Conservation (phyloP, 2,113 vertebrate species). For the Willisornis vidua region DNA sequence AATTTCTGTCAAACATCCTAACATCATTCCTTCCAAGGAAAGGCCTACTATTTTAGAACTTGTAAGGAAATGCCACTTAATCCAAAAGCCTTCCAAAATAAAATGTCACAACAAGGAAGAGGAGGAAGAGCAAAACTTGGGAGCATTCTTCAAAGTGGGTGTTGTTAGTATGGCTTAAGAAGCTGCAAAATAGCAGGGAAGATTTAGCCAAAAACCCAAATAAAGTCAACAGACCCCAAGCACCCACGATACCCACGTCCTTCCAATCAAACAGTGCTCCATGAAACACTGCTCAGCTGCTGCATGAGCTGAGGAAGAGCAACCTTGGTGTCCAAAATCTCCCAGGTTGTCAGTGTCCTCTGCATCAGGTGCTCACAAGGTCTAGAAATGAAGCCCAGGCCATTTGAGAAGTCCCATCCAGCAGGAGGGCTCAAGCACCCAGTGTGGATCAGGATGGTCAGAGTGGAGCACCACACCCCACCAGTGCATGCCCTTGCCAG, state of each 20-base stretch:
- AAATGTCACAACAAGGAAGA: background rate
- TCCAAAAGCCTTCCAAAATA: conserved; percentile 37
- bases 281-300: background rate
- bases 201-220: background rate
- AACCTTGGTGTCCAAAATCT: background rate
- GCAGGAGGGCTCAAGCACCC: background rate
- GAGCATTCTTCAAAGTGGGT: background rate
- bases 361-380: background rate
- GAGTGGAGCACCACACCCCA: background rate
- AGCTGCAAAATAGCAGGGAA: background rate
- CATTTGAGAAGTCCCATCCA: background rate
- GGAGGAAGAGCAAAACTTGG: background rate
- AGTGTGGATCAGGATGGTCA: background rate
- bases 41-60: conserved; percentile 42
- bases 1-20: conserved; percentile 55
- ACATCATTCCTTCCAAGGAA: conserved; percentile 58
- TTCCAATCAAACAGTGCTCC: background rate
- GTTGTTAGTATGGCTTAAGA: background rate
- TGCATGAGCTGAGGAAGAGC: background rate
- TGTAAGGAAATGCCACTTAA: conserved; percentile 42
- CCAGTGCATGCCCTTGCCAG: rapidly evolving
- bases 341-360: background rate
- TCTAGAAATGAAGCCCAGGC: background rate
- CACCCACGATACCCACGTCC: background rate
- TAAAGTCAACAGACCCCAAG: background rate